Conservation (phyloP, 1,140 invertebrate species). For the Neodiprion virginianus region DNA sequence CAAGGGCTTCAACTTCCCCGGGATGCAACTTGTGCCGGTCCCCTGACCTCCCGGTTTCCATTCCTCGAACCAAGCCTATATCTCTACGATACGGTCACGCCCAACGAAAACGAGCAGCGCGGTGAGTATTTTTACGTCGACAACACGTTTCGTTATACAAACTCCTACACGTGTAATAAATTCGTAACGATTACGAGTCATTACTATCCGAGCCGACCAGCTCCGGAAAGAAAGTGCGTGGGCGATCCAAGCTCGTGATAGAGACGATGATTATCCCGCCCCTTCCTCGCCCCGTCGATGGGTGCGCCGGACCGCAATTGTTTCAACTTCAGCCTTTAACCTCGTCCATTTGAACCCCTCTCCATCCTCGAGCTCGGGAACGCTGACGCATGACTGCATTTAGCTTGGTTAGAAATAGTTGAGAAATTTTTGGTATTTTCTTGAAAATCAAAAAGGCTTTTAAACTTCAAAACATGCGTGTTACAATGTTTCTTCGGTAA, state of each 20-base stretch:
- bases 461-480: too few species aligned
- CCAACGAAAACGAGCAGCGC: too few species aligned
- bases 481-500: too few species aligned
- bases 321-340: neutral
- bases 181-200: constrained; percentile 4
- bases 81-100: neutral
- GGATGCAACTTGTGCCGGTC: neutral
- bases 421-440: too few species aligned
- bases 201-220: neutral
- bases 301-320: neutral
- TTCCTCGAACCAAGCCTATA: neutral
- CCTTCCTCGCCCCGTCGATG: neutral
- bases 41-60: neutral
- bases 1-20: constrained; percentile 5
- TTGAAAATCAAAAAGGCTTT: too few species aligned
- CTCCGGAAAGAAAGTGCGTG: neutral
- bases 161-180: neutral
- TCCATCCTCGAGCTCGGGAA: neutral
- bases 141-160: neutral
- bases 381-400: neutral
- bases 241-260: neutral
- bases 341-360: neutral
- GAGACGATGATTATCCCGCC: neutral
- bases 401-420: too few species aligned
- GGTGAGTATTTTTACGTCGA: neutral